A percentile compares a stretch with the other conserved stretches of the same genome.
These are phyloP conservation scores for Piprites chloris DNA, from an alignment of 2,113 vertebrate genomes.

Conservation along the genomic window DNA sequence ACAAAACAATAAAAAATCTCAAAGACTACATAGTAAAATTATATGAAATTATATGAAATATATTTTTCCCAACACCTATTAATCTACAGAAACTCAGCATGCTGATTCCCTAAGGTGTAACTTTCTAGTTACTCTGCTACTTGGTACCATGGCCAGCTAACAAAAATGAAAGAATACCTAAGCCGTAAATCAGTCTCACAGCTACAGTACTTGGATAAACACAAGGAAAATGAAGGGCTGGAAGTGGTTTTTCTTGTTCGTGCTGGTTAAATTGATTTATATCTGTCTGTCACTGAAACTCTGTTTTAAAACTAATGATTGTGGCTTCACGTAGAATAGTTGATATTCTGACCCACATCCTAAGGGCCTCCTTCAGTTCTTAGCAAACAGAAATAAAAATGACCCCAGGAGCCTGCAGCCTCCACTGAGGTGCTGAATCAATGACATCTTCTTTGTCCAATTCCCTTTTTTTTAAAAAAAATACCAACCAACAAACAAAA, in stretches of 20 bases:
- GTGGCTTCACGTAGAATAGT: slow-evolving; percentile 30
- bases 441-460: slow-evolving; percentile 60
- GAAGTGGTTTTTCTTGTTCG: not conserved
- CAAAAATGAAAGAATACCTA: not conserved
- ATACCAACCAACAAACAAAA: not conserved
- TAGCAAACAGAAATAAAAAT: slow-evolving; percentile 81
- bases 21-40: not conserved
- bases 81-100: not conserved
- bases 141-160: not conserved
- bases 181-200: not conserved
- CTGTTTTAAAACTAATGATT: slow-evolving; percentile 47
- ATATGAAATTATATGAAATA: not conserved
- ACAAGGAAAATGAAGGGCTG: not conserved
- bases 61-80: not conserved
- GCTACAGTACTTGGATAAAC: not conserved
- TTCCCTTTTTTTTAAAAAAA: not conserved
- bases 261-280: slow-evolving; percentile 39
- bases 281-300: slow-evolving; percentile 19
- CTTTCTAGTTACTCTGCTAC: not conserved
- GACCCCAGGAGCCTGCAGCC: slow-evolving; percentile 75
- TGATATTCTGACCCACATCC: slow-evolving; percentile 56
- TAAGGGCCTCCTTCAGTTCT: slow-evolving; percentile 65
- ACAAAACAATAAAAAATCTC: not conserved
- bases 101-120: not conserved
- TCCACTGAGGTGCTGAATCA: slow-evolving; percentile 70